Percentiles rank a stretch among this genome's conserved stretches.
phyloP scores from a whole-genome alignment of 2,888 invertebrate genomes.

The Dione vanillae region DNA sequence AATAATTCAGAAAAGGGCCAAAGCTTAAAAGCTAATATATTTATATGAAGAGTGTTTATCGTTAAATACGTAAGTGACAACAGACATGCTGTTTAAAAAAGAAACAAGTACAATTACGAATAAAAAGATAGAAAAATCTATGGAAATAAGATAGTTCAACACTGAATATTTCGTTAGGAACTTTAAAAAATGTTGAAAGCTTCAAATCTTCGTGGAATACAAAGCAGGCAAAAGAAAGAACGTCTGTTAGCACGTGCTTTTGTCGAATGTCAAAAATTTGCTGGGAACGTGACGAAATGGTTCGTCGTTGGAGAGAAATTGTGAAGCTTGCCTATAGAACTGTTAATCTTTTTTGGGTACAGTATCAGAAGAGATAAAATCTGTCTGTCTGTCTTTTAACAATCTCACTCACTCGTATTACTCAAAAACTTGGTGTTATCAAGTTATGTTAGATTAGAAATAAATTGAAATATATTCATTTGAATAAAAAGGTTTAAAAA shows the following conservation, averaged over 20 bases:
- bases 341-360: neutral
- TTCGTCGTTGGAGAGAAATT: neutral
- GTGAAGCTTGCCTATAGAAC: neutral
- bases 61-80: too few species aligned
- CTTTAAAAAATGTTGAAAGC: constrained; percentile 11
- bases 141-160: neutral
- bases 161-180: constrained; percentile 8
- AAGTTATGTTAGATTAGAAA: too few species aligned
- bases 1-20: too few species aligned
- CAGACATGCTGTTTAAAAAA: neutral
- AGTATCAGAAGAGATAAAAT: too few species aligned
- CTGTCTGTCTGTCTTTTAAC: too few species aligned
- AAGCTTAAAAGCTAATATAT: too few species aligned
- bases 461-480: too few species aligned
- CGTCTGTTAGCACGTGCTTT: constrained; percentile 23
- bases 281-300: constrained; percentile 36
- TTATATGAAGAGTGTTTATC: too few species aligned
- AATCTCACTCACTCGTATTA: too few species aligned
- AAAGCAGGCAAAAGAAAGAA: constrained; percentile 23
- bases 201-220: constrained; percentile 11
- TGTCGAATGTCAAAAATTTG: constrained; percentile 42
- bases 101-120: neutral
- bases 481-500: too few species aligned
- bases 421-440: too few species aligned
- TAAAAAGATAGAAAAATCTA: neutral